Evolutionary conservation across 2,113 vertebrate genomes (phyloP), one percentile per base, ranked within the genome.

Genomic region (Hippocampus barbouri): DNA sequence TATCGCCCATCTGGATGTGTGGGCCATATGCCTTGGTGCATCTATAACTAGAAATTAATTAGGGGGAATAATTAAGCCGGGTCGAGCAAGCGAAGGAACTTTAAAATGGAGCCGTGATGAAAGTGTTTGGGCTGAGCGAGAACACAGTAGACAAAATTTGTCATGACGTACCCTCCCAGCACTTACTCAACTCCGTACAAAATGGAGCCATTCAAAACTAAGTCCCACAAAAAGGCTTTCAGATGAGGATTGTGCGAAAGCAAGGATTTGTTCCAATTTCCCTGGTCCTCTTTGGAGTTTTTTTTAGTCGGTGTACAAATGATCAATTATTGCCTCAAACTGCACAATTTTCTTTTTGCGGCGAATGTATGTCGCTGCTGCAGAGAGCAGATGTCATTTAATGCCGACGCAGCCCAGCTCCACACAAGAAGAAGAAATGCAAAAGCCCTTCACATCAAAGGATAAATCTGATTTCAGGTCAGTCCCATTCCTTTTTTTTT

Each of bases 341-440:
- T 15, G 34, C 34, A 6, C 34, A 38, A 10, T 57, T 23, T 57
- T 57, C 14, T 15, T 61, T 18, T 34, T 15, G 23, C 56, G 2
- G 23, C 79, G 72, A 62, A 89, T 79, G 70, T 70, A 64, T 70
- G 64, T 73, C 16, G 10, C 76, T 71, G 69, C 49, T 66, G 65
- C 70, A 67, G 82, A 79, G 72, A 34, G 73, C n/a, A 25, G 63
- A 40, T 77, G 82, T 86, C 34, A 38, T 38, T 38, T 38, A 38
- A 38, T 38, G 34, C 34, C 87, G 81, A 83, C 87, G 89, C 85
- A 87, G 79, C 75, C 4, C 43, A 78, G 73, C 75, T 85, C 63
- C 77, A 83, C 77, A 73, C 77, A 85, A 85, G 73, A 80, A 81
- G 70, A 66, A 72, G 73, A 84, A 84, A 83, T 84, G 60, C 68